These are phyloP conservation scores for Micromussa lordhowensis DNA, from an alignment of 92 coral and sea anemone species.

Conservation along the genomic window DNA sequence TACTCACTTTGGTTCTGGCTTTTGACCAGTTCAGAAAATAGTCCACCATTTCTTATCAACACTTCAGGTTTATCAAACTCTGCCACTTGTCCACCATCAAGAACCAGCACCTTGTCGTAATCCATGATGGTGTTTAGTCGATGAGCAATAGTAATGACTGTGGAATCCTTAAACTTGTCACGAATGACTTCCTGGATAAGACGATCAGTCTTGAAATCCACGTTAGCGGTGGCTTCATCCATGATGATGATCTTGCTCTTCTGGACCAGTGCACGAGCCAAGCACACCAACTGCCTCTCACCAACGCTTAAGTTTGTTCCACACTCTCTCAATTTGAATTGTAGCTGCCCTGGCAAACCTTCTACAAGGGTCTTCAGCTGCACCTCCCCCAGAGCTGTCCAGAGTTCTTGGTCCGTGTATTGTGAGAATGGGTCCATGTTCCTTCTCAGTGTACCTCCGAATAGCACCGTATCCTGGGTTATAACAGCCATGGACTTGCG, in stretches of 20 bases:
- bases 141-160: conserved; percentile 44
- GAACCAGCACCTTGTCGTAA: conserved; percentile 40
- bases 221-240: conserved; percentile 75
- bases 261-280: conserved; percentile 64
- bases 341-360: conserved; percentile 45
- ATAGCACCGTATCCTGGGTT: conserved; percentile 69
- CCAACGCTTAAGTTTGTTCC: conserved; percentile 69
- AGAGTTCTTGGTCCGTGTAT: conserved; percentile 26
- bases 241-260: conserved; percentile 56
- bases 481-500: conserved; percentile 57
- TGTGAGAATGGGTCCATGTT: conserved; percentile 50
- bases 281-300: conserved; percentile 60
- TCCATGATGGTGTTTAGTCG: conserved; percentile 46
- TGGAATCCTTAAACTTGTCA: conserved; percentile 31
- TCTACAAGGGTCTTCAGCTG: conserved; percentile 53
- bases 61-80: conserved; percentile 34
- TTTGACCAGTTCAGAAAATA: neutral
- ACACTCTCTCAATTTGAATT: conserved; percentile 36
- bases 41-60: conserved; percentile 8
- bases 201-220: conserved; percentile 42
- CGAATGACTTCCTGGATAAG: conserved; percentile 40
- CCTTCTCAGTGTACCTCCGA: conserved; percentile 45
- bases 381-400: conserved; percentile 58
- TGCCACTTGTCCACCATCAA: conserved; percentile 26
- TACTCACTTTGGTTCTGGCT: neutral